phyloP scores from a whole-genome alignment of 2,797 vertebrate genomes.

The Podargus strigoides region DNA sequence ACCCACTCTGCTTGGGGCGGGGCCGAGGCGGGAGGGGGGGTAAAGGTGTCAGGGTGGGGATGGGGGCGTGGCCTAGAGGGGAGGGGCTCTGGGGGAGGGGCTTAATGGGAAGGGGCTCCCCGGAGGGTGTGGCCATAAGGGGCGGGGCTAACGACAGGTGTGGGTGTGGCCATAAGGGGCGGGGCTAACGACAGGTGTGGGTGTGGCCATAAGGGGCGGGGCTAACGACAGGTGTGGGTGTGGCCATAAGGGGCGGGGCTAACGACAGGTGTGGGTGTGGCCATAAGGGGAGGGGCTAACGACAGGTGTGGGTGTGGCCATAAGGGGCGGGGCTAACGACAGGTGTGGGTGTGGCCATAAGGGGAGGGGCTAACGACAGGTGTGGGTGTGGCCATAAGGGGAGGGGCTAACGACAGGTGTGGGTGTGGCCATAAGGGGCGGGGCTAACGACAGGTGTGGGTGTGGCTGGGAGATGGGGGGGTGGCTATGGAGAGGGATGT shows the following conservation, averaged over 20 bases:
- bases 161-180: too few species aligned
- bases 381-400: neutral
- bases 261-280: neutral
- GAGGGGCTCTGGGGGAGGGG: neutral
- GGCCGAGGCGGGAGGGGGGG: too few species aligned
- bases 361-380: fast-evolving
- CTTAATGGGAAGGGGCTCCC: too few species aligned
- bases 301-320: fast-evolving
- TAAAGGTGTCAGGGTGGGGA: neutral
- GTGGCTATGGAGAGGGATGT: neutral
- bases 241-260: too few species aligned
- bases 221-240: neutral
- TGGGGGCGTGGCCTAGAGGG: neutral
- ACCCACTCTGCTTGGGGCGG: neutral
- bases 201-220: too few species aligned
- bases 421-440: too few species aligned
- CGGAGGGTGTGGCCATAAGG: neutral
- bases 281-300: neutral
- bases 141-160: fast-evolving
- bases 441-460: too few species aligned
- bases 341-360: neutral
- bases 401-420: fast-evolving
- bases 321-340: fast-evolving
- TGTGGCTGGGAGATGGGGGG: neutral
- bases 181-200: too few species aligned